Evolutionary conservation across 2,797 vertebrate species (phyloP).

Genomic region (Poecile montanus): DNA sequence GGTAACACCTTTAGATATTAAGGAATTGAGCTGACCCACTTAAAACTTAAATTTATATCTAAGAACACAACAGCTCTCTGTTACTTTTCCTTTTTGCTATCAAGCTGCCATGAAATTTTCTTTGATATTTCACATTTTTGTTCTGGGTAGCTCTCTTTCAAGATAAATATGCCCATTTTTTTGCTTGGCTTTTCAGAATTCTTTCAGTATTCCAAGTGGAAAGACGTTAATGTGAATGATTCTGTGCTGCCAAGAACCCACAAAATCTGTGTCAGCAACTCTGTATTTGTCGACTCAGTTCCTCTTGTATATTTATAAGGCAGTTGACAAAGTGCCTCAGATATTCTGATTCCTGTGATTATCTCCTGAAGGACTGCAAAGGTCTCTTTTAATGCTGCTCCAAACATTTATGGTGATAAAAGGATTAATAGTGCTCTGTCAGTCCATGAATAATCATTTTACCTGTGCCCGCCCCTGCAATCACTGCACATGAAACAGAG

Average conservation of each 20-base stretch:
- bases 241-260: conserved; percentile 18
- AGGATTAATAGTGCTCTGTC: background rate
- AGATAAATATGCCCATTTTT: background rate
- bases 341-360: background rate
- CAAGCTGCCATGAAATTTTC: background rate
- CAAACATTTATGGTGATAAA: background rate
- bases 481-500: background rate
- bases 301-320: conserved; percentile 34
- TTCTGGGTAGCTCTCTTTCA: background rate
- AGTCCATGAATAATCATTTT: background rate
- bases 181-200: background rate
- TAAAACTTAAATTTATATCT: background rate
- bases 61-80: background rate
- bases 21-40: background rate
- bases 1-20: background rate
- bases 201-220: conserved; percentile 17
- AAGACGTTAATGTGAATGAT: background rate
- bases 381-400: background rate
- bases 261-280: conserved; percentile 41
- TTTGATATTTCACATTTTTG: background rate
- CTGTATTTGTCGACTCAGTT: background rate
- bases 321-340: background rate
- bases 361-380: background rate
- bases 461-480: background rate
- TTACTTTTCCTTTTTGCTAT: background rate